Percentiles rank a stretch among this genome's conserved stretches.
Conservation (phyloP, 1,140 invertebrate species). For the Eurosta solidaginis region DNA sequence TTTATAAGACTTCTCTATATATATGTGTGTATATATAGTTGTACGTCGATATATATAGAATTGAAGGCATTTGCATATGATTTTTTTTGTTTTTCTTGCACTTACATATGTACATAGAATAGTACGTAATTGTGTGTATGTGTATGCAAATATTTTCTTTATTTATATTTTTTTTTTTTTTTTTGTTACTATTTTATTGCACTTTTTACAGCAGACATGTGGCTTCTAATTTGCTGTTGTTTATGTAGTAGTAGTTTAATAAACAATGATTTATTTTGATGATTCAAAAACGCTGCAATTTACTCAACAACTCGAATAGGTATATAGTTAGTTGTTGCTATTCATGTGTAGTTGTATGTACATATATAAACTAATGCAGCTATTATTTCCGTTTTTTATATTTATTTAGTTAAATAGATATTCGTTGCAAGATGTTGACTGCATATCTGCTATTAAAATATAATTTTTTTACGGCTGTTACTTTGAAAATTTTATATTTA, state of each 20-base stretch:
- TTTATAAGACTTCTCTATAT: background rate
- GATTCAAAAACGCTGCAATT: too few relatives aligned
- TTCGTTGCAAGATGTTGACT: background rate
- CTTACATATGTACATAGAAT: background rate
- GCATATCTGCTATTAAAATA: background rate
- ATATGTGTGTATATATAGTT: background rate
- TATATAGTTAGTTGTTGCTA: background rate
- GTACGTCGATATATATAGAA: constrained; percentile 24
- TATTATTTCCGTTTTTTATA: background rate
- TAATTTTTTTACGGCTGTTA: background rate
- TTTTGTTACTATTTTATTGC: background rate
- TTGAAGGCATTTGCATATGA: constrained; percentile 13
- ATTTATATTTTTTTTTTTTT: background rate
- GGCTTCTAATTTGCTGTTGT: background rate
- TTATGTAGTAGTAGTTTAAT: too few relatives aligned
- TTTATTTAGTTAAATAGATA: background rate
- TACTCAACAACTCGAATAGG: too few relatives aligned
- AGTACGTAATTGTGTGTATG: background rate
- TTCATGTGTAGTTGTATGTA: background rate
- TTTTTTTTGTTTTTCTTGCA: background rate
- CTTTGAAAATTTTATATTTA: background rate
- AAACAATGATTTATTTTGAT: too few relatives aligned
- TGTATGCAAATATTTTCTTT: background rate
- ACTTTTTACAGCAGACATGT: background rate
- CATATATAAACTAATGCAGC: background rate